Evolutionary conservation across 2,113 vertebrate genomes (phyloP), one percentile per base, ranked within the genome.

Genomic region (Caracal caracal): DNA sequence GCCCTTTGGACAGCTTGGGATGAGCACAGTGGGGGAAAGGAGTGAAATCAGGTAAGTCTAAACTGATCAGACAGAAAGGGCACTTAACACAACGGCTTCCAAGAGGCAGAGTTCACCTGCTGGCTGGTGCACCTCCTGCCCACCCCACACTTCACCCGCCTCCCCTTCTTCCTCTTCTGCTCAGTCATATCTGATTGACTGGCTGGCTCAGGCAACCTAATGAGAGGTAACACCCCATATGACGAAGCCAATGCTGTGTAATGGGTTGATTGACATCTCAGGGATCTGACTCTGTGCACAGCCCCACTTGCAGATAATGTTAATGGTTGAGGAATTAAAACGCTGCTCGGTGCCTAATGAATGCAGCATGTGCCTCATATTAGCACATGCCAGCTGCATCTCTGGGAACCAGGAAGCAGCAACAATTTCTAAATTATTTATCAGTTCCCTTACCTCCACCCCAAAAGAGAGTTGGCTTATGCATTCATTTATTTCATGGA

Each of bases 311-410:
- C 92, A 98, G 97, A 98, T 98, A 98, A 97, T 93, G 95, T 98
- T 98, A 98, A 98, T 98, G 98, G 98, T 37, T 97, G 97, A 98
- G 96, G 98, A 98, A 99, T 99, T 98, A 98, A 98, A 98, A 98
- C 80, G 66, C 91, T 97, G 97, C 98, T 98, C 68, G 56, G 95
- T 97, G 98, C 97, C 98, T 98, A 98, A 98, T 98, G 98, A 98
- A 98, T 98, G 97, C 97, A 98, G 97, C 98, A 93, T 97, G 97
- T 96, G 97, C 98, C 96, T 97, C 97, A 59, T 95, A 97, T 98
- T 97, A 98, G 97, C 98, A 98, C 98, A 97, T 97, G 97, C 98
- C 97, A 98, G 97, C 98, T 98, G 98, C 98, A 98, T 97, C 98
- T 98, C 95, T 95, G 97, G 96, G 98, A 97, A 98, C 96, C 97